A percentile compares a stretch with the other conserved stretches of the same genome.
Evolutionary conservation across 2,113 vertebrate genomes (phyloP).

Genomic region (Cervus canadensis): DNA sequence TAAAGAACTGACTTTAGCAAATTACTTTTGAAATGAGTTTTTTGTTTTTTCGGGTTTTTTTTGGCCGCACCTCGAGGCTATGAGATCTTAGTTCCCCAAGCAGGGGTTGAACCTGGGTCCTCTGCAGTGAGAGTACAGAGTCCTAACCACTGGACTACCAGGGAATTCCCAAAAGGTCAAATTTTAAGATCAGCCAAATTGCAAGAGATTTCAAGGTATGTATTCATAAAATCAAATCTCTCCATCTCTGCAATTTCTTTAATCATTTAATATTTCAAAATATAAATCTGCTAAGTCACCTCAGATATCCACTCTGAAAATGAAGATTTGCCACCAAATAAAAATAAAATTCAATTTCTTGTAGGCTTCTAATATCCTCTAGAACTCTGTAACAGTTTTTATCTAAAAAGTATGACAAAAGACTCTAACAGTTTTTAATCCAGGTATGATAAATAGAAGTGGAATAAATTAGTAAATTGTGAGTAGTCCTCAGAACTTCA

Average conservation of each 20-base stretch:
- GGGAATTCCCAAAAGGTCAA: neutral
- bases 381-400: neutral
- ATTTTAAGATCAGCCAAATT: neutral
- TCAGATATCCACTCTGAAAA: neutral
- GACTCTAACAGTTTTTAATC: constrained; percentile 1
- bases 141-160: neutral
- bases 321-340: neutral
- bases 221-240: neutral
- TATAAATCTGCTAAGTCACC: neutral
- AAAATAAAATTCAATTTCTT: constrained; percentile 37
- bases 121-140: neutral
- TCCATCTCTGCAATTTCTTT: neutral
- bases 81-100: neutral
- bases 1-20: constrained; percentile 32
- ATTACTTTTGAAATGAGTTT: neutral
- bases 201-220: neutral
- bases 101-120: neutral
- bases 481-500: neutral
- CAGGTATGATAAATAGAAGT: constrained; percentile 10
- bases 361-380: neutral
- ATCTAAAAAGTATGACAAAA: constrained; percentile 17
- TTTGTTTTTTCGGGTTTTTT: neutral
- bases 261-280: constrained; percentile 1
- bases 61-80: neutral
- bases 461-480: neutral